Evolutionary conservation across 2,888 invertebrate species (phyloP).

Genomic region (Orthonychiurus folsomi): DNA sequence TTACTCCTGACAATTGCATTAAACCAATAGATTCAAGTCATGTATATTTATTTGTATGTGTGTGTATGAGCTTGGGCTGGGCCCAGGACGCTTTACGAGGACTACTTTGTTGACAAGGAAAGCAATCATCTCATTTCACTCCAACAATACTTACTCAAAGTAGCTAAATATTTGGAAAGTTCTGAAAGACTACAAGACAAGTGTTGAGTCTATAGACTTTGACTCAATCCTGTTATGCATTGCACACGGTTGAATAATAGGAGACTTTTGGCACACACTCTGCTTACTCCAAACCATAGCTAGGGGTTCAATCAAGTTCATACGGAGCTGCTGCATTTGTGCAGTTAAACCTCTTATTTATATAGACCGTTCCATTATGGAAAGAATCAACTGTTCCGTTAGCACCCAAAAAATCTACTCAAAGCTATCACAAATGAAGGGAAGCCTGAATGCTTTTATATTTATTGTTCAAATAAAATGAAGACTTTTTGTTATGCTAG

Average conservation of each 20-base stretch:
- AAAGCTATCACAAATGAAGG: background rate
- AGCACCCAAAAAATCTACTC: background rate
- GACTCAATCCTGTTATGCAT: constrained; percentile 1
- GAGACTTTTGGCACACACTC: background rate
- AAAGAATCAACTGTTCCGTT: no score
- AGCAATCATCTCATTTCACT: background rate
- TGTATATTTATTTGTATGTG: no score
- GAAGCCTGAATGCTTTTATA: background rate
- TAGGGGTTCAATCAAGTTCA: background rate
- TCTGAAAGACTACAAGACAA: background rate
- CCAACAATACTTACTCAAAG: background rate
- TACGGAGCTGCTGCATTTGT: no score
- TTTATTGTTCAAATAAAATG: background rate
- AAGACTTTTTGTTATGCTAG: background rate
- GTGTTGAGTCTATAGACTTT: constrained; percentile 1
- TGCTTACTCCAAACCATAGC: no score
- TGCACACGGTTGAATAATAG: background rate
- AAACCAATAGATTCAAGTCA: no score
- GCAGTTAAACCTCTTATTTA: background rate
- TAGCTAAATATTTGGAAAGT: constrained; percentile 1
- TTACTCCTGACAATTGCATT: no score
- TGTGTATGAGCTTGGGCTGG: no score
- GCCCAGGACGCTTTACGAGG: background rate
- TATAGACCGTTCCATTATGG: background rate
- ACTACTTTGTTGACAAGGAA: background rate